Base-by-base conservation (phyloP, 2,797 vertebrate species). In the Salmo trutta region DNA sequence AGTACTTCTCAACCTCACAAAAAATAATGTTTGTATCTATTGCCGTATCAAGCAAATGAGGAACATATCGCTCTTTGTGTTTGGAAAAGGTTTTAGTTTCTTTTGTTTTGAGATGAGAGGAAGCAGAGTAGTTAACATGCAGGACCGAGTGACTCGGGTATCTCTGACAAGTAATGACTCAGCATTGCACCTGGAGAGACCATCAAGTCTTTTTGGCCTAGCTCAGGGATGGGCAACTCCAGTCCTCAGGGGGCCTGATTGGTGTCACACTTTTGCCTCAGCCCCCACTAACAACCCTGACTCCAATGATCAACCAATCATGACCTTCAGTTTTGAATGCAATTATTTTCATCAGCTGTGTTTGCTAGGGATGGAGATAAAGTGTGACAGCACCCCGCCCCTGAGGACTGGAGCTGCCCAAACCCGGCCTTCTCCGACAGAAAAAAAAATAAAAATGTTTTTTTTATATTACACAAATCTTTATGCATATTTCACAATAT, bases 401-500 rank as follows among this genome's bases (percentile, higher is more conserved):
- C 41, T 41, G 41, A 41, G 41, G 41, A 41, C 41, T 41, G 41
- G 41, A 41, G 41, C 10, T 2, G 41, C 2, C 41, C 41, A 41
- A 10, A 8, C 8, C 41, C 8, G 2, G 41, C 41, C 41, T 90
- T 90, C 90, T 87, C 88, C 64, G 84, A 92, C 83, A 83, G 86
- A 84, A 86, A 91, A 91, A 84, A 76, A 53, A 47, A 64, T 75
- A 66, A 79, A 81, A 12, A 91, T 89, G 93, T 89, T 93, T 88
- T 85, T 91, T 89, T 93, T 89, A 93, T 93, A 93, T 92, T 87
- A 89, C 92, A 94, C 91, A 75, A 91, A 90, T 92, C 87, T 93
- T 90, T 93, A 93, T 95, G 92, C 93, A 95, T 94, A 94, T 95
- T 95, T 94, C 94, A 95, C 94, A 94, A 95, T 95, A 95, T 95